These are phyloP conservation scores for Leptinotarsa defecta DNA, from an alignment of 1,140 invertebrate species.

Conservation along the genomic window DNA sequence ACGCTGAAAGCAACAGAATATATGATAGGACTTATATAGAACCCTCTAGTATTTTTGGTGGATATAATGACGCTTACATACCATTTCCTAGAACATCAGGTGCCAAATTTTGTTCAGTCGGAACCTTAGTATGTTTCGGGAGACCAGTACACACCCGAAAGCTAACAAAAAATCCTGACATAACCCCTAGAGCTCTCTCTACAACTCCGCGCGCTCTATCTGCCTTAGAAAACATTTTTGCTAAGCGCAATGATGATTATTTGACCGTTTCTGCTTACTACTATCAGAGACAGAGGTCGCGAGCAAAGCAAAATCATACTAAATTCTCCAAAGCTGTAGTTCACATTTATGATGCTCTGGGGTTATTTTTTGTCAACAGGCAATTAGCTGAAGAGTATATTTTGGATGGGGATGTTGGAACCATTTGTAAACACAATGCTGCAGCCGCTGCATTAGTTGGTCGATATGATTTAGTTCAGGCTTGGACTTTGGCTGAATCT, in stretches of 20 bases:
- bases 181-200: constrained; percentile 48
- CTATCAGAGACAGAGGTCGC: constrained; percentile 63
- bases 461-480: constrained; percentile 80
- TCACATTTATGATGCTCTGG: constrained; percentile 79
- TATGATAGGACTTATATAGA: constrained; percentile 47
- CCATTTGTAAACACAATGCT: constrained; percentile 83
- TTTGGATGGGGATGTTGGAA: constrained; percentile 66
- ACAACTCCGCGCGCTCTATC: constrained; percentile 79
- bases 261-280: constrained; percentile 76
- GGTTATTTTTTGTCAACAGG: constrained; percentile 77
- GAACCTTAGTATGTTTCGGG: constrained; percentile 83
- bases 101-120: constrained; percentile 88
- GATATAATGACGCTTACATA: constrained; percentile 78
- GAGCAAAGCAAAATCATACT: constrained; percentile 37
- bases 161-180: constrained; percentile 69
- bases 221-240: constrained; percentile 69
- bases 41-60: constrained; percentile 54
- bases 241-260: constrained; percentile 60
- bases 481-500: constrained; percentile 81
- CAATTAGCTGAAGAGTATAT: constrained; percentile 84
- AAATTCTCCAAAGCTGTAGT: constrained; percentile 63
- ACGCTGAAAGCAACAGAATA: constrained; percentile 43
- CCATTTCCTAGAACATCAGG: constrained; percentile 94
- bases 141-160: constrained; percentile 75
- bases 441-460: constrained; percentile 73